Evolutionary conservation across 1,140 invertebrate genomes (phyloP), one percentile per base, ranked within the genome.

Genomic region (Heliothis subflexa): DNA sequence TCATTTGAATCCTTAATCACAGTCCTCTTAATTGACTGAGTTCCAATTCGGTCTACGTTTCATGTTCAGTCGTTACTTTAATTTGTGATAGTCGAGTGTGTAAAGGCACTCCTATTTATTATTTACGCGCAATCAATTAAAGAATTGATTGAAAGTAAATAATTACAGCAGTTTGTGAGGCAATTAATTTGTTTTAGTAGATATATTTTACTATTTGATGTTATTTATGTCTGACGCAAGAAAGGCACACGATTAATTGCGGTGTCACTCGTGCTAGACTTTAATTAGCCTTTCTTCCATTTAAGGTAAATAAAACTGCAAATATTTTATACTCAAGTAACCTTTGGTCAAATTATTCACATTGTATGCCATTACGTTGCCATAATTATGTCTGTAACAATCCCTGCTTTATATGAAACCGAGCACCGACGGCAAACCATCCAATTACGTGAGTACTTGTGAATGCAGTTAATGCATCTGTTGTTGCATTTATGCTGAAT

Each of bases 141-240:
- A n/a, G 45, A 64, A 64, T 64, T 64, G 61, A n/a, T 45, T 47
- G 59, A 45, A 64, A 64, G 40, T 47, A n/a, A 47, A 64, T 47
- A 64, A 64, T 64, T 47, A n/a, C 7, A 10, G 40, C 16, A 47
- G 57, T 28, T 28, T 21, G 3, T 61, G 57, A 5, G 25, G 54
- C 16, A 18, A 18, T 55, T 55, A 55, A 55, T 10, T 55, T 55
- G n/a, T 16, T 25, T 25, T 25, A 25, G 21, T 25, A 25, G 21
- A 55, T 10, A 21, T 55, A 3, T 16, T 55, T 55, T 21, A 55
- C n/a, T 18, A 18, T 55, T 40, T 40, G 33, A 40, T 40, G 33
- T 9, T n/a, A n/a, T n/a, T 40, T 5, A 9, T 9, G 5, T 40
- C 33, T 40, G 33, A 5, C 5, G 7, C 5, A 5, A 40, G 4